Base-by-base conservation (phyloP, 35 echinoderm and acorn worm genomes). In the Anneissia japonica region DNA sequence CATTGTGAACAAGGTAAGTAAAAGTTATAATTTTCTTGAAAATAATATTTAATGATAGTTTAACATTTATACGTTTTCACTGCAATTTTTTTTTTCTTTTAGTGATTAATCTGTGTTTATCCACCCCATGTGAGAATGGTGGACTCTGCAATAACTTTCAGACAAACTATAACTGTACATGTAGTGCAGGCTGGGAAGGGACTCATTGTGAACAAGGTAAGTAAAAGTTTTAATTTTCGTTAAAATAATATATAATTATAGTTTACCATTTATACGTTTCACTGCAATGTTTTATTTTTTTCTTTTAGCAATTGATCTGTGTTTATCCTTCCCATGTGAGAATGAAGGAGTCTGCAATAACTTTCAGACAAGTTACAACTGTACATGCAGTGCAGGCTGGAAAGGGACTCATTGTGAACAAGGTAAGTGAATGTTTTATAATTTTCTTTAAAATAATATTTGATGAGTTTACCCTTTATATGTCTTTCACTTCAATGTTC, bases 1-100 rank as follows among this genome's bases (percentile, higher is more conserved):
- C 79, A 87, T 30, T 92, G 90, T 92, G 85, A 92, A 82, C 16
- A 40, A 38, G 76, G 86, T 88, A 46, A 81, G 76, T 73, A 9
- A 14, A 55, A 13, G 33, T 10, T 31, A 0, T 79, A 3, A 10
- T 38, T 13, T 29, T 82, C 33, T 38, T 38, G 3, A 11, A 17
- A 81, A 81, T 17, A 81, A 12, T 30, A 39, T 37, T 81, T 37
- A 29, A 26, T 30, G 19, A 32, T 79, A 30, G 9, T 16, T 77
- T 33, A 23, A 16, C 11, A 32, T 76, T 28, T 30, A 28, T 64
- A 6, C 31, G 7, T 28, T 34, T 39, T 35, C 23, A 30, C 31
- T 46, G 31, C 10, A 51, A 72, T 43, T 43, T 43, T 14, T 43
- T 43, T 43, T 43, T 43, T 43, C 14, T 14, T 43, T 43, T 43